Percentiles rank a stretch among this genome's conserved stretches.
Evolutionary conservation across 2,888 invertebrate species (phyloP).

Genomic region (Euproctis similis): DNA sequence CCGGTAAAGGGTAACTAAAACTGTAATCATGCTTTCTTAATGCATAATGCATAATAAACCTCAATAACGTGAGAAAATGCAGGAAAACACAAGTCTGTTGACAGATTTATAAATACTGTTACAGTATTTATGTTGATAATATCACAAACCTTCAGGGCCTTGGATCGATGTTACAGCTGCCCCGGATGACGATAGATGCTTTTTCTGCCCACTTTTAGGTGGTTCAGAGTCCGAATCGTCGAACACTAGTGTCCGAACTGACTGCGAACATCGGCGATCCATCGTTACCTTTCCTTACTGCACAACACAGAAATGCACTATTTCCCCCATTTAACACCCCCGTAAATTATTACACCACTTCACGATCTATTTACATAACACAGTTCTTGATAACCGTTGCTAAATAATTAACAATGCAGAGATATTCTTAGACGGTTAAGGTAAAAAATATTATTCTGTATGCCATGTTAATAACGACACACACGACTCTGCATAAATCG

Average conservation of each 20-base stretch:
- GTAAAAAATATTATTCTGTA: slow-evolving; percentile 34
- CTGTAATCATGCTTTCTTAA: too few relatives aligned
- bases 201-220: slow-evolving; percentile 58
- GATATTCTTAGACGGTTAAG: slow-evolving; percentile 18
- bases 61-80: slow-evolving; percentile 49
- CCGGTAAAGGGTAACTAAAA: too few relatives aligned
- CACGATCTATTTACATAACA: slow-evolving; percentile 35
- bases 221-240: slow-evolving; percentile 81
- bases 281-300: slow-evolving; percentile 61
- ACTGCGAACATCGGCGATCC: slow-evolving; percentile 79
- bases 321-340: slow-evolving; percentile 60
- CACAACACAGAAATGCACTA: slow-evolving; percentile 57
- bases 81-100: slow-evolving; percentile 17
- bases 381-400: slow-evolving; percentile 15
- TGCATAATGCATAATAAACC: too few relatives aligned
- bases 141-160: slow-evolving; percentile 62
- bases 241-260: slow-evolving; percentile 85
- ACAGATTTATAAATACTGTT: slow-evolving; percentile 28
- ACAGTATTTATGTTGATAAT: slow-evolving; percentile 25
- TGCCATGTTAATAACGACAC: slow-evolving; percentile 49
- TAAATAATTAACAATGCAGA: slow-evolving; percentile 24
- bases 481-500: slow-evolving; percentile 50
- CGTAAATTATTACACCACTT: slow-evolving; percentile 25
- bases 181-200: slow-evolving; percentile 49
- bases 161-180: slow-evolving; percentile 59